Evolutionary conservation across 2,797 vertebrate species (phyloP).

Genomic region (Nyctalus aviator): DNA sequence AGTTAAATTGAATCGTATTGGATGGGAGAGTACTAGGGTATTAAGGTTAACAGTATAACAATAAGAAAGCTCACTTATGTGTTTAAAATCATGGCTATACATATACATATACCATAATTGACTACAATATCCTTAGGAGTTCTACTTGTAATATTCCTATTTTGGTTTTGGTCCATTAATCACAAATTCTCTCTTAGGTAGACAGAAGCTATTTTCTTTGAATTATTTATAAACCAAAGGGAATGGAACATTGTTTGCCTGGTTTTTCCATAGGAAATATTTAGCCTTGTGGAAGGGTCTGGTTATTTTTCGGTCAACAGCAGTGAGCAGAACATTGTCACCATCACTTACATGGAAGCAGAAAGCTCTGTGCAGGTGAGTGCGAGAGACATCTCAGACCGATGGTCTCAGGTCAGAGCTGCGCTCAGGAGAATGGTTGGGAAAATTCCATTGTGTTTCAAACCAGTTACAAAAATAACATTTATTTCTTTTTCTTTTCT

Average conservation of each 20-base stretch:
- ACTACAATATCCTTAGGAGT: background rate
- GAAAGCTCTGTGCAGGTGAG: conserved; percentile 85
- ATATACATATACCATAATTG: background rate
- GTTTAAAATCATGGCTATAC: background rate
- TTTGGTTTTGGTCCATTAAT: background rate
- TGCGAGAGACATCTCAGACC: background rate
- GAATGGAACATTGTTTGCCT: background rate
- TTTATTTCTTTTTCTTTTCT: background rate
- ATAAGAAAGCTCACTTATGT: background rate
- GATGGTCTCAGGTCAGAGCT: background rate
- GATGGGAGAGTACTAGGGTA: background rate
- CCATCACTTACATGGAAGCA: conserved; percentile 81
- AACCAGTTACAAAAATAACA: conserved; percentile 36
- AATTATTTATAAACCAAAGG: conserved; percentile 25
- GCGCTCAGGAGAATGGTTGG: background rate
- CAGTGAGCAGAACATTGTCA: conserved; percentile 79
- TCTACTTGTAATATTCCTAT: background rate
- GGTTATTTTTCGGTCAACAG: conserved; percentile 86
- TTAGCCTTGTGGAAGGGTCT: conserved; percentile 86
- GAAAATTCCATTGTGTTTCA: background rate
- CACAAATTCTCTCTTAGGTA: background rate
- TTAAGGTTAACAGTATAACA: background rate
- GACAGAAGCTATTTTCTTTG: conserved; percentile 3
- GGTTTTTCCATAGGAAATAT: conserved; percentile 79
- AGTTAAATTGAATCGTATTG: background rate